Conservation (phyloP, 1,140 invertebrate species). For the Drusus annulatus region DNA sequence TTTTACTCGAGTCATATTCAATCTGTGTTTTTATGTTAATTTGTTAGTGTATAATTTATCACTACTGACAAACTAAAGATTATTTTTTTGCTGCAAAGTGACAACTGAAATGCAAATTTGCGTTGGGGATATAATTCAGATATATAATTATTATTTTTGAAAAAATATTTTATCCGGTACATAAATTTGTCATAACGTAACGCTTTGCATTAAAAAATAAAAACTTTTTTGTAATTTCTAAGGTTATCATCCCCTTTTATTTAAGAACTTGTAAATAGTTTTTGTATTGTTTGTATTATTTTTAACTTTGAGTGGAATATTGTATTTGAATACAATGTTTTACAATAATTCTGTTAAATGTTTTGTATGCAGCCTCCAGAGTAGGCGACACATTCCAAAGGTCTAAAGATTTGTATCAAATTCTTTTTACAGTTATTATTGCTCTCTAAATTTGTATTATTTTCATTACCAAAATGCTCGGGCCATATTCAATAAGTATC, state of each 20-base stretch:
- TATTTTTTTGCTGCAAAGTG: neutral
- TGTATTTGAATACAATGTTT: neutral
- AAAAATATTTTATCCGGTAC: neutral
- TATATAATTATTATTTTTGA: neutral
- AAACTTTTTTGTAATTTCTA: neutral
- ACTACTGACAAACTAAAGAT: neutral
- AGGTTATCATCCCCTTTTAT: neutral
- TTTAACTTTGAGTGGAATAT: neutral
- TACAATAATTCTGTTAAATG: neutral
- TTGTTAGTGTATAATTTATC: neutral
- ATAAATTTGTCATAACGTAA: neutral
- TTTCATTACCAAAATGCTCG: neutral
- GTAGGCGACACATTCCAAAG: conserved; percentile 51
- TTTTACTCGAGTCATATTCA: no score
- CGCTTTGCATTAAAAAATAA: conserved; percentile 4
- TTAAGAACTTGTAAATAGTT: conserved; percentile 8
- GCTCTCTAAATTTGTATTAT: conserved; percentile 40
- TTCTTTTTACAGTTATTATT: conserved; percentile 37
- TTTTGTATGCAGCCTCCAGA: conserved; percentile 10
- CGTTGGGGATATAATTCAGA: neutral
- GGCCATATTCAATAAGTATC: neutral
- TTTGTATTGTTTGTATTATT: neutral
- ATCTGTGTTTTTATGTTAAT: no score
- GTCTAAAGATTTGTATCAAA: conserved; percentile 51
- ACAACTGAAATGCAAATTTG: no score